These are phyloP conservation scores for Drosophila punjabiensis DNA, from an alignment of 1,140 invertebrate species.

Conservation along the genomic window DNA sequence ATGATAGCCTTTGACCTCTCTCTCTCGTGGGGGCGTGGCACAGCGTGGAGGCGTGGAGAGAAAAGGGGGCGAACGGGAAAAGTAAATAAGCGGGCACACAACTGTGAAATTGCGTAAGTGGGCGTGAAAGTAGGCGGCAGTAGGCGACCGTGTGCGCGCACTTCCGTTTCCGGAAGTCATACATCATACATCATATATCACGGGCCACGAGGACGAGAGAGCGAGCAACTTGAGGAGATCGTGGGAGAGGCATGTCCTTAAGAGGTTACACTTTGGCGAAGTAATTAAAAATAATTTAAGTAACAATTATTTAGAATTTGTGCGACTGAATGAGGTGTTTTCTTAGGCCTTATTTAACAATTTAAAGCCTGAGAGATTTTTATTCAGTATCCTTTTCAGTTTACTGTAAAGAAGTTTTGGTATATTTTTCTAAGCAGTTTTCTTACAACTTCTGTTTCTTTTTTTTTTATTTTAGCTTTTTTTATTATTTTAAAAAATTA, in stretches of 20 bases:
- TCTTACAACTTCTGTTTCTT: no score
- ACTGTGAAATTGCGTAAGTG: conserved; percentile 68
- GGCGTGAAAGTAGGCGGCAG: conserved; percentile 56
- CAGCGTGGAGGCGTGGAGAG: no score
- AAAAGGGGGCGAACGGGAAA: background rate
- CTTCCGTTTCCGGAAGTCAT: conserved; percentile 63
- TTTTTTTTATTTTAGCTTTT: no score
- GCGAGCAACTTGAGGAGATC: background rate
- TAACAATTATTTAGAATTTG: no score
- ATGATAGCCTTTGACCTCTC: conserved; percentile 33
- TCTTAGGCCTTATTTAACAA: no score
- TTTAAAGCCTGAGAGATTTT: no score
- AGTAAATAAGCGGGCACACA: conserved; percentile 36
- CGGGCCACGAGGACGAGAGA: background rate
- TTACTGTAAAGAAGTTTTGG: background rate
- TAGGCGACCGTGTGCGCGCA: conserved; percentile 46
- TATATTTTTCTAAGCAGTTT: no score
- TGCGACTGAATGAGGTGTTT: no score
- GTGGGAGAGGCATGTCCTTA: background rate
- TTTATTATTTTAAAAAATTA: no score
- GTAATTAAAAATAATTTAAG: background rate
- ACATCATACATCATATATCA: conserved; percentile 36
- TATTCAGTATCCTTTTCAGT: background rate
- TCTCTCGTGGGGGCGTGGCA: background rate
- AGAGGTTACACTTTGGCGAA: conserved; percentile 5